phyloP scores from a whole-genome alignment of 2,797 vertebrate genomes.

The Acestrorhynchus altus region DNA sequence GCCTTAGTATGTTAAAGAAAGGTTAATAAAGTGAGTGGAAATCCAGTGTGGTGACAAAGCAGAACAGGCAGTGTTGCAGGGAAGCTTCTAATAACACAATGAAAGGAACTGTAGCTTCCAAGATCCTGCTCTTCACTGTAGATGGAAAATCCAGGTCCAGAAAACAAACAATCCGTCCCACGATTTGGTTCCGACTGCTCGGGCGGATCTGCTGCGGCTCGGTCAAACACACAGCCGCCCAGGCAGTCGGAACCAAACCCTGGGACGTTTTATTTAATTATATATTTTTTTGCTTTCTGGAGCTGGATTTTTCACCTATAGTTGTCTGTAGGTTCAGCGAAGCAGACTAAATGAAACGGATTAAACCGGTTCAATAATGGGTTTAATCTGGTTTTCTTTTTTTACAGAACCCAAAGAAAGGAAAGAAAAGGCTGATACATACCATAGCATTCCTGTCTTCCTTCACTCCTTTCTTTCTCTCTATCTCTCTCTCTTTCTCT shows the following conservation, averaged over 20 bases:
- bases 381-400: background rate
- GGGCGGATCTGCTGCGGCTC: no score
- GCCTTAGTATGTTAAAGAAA: background rate
- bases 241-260: no score
- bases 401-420: background rate
- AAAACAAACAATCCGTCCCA: no score
- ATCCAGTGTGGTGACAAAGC: background rate
- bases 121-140: background rate
- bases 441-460: constrained; percentile 78
- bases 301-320: no score
- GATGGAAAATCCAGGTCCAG: no score
- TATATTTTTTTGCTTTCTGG: no score
- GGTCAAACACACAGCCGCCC: no score
- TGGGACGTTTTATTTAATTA: no score
- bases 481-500: constrained; percentile 59
- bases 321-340: no score
- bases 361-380: background rate
- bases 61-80: background rate
- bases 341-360: no score
- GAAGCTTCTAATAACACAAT: background rate
- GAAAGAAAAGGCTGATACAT: constrained; percentile 61
- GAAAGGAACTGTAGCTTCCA: background rate
- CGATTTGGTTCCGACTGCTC: no score
- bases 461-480: constrained; percentile 69
- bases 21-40: constrained; percentile 18